phyloP scores from a whole-genome alignment of 2,113 vertebrate genomes.

The Ictalurus furcatus region DNA sequence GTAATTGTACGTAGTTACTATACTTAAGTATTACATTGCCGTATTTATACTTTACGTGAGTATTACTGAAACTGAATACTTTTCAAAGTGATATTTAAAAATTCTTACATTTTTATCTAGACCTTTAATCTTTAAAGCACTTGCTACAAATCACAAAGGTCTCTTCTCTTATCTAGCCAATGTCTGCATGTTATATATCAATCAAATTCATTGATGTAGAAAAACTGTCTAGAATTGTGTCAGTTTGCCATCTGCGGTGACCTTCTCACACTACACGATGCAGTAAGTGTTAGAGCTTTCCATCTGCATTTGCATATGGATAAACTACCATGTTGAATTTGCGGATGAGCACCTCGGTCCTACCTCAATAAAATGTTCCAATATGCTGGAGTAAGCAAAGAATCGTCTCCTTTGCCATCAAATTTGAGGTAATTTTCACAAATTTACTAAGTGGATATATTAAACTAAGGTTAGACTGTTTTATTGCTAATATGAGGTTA shows the following conservation, averaged over 20 bases:
- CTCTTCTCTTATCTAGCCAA: not conserved
- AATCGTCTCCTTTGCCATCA: not conserved
- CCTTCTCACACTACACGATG: not conserved
- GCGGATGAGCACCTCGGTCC: not conserved
- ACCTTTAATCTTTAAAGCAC: not conserved
- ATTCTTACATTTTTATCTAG: not conserved
- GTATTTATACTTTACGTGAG: not conserved
- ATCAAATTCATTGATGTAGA: too few relatives aligned
- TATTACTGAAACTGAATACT: too few relatives aligned
- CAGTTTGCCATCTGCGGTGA: not conserved
- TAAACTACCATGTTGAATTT: not conserved
- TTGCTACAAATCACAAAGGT: not conserved
- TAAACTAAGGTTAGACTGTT: not conserved
- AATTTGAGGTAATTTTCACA: not conserved
- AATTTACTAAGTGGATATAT: not conserved
- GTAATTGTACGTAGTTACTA: not conserved
- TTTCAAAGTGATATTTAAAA: not conserved
- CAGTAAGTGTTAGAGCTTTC: not conserved
- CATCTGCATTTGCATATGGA: not conserved
- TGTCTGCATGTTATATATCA: not conserved
- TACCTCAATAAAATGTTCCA: not conserved
- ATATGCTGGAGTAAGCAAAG: too few relatives aligned
- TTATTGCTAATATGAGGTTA: not conserved
- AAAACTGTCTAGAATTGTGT: not conserved
- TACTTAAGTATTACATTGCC: not conserved